phyloP scores from a whole-genome alignment of 1,140 invertebrate species.

The Copidosoma floridanum region DNA sequence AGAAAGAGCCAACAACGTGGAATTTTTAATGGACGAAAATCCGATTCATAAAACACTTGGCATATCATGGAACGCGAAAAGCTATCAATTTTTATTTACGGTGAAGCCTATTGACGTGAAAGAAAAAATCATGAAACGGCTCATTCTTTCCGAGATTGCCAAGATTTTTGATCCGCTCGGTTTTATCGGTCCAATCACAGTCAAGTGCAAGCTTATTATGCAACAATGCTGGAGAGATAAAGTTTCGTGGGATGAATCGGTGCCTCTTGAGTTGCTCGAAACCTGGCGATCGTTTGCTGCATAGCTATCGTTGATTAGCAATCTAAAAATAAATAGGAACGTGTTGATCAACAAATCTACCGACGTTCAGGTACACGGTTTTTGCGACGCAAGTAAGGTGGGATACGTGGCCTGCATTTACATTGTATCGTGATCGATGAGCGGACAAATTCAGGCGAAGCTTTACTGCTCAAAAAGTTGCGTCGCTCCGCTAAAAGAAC shows the following conservation, averaged over 20 bases:
- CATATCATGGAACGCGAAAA: not conserved
- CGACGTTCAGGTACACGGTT: constrained; percentile 18
- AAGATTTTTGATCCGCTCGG: constrained; percentile 21
- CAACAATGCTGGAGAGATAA: constrained; percentile 1
- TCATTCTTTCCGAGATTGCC: constrained; percentile 9
- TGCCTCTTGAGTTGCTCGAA: not conserved
- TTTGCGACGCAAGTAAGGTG: constrained; percentile 15
- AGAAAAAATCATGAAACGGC: constrained; percentile 1
- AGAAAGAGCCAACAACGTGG: not conserved
- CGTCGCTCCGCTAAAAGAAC: constrained; percentile 41
- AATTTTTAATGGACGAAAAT: not conserved
- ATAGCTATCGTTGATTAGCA: constrained; percentile 2
- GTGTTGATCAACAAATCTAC: not conserved
- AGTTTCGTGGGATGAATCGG: constrained; percentile 16
- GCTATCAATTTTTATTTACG: not conserved
- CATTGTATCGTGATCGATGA: constrained; percentile 22
- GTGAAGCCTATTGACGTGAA: not conserved
- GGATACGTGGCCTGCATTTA: constrained; percentile 24
- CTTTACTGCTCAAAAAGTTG: constrained; percentile 41
- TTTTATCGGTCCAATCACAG: not conserved
- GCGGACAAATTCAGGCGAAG: not conserved
- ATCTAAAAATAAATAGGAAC: constrained; percentile 1
- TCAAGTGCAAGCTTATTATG: constrained; percentile 5
- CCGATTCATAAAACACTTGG: constrained; percentile 15
- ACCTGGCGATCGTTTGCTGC: constrained; percentile 4